Percentiles rank a stretch among this genome's conserved stretches.
These are phyloP conservation scores for Procavia capensis DNA, from an alignment of 2,113 vertebrate species.

Conservation along the genomic window DNA sequence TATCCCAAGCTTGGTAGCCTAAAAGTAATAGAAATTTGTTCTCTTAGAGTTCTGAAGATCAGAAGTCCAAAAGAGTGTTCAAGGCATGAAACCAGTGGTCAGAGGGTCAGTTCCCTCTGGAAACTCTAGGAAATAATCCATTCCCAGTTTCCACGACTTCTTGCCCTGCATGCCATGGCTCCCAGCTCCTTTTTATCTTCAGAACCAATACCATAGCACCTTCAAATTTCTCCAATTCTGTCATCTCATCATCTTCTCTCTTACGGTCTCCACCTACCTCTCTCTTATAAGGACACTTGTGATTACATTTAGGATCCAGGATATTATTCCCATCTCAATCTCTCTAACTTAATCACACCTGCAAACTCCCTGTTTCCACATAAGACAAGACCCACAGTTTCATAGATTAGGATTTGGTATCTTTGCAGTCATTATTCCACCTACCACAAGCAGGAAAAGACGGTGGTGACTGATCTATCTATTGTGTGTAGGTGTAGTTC, in stretches of 20 bases:
- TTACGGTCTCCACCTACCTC: neutral
- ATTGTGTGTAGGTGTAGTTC: neutral
- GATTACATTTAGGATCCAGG: neutral
- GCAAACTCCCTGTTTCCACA: neutral
- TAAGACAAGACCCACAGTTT: neutral
- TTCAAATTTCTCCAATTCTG: neutral
- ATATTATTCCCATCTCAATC: neutral
- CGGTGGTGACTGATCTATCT: neutral
- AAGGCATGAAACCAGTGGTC: neutral
- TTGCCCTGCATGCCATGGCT: neutral
- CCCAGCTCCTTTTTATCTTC: neutral
- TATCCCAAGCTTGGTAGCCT: neutral
- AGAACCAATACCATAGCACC: neutral
- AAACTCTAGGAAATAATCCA: neutral
- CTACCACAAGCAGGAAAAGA: neutral
- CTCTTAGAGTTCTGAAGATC: neutral
- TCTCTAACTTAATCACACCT: neutral
- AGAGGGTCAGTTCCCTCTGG: neutral
- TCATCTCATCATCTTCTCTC: neutral
- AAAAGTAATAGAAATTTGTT: neutral
- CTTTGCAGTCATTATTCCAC: neutral
- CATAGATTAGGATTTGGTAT: neutral
- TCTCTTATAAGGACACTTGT: neutral
- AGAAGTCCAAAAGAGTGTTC: neutral
- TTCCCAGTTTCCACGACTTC: neutral